Conservation (phyloP, 2,888 invertebrate genomes). For the Papilio gigon region DNA sequence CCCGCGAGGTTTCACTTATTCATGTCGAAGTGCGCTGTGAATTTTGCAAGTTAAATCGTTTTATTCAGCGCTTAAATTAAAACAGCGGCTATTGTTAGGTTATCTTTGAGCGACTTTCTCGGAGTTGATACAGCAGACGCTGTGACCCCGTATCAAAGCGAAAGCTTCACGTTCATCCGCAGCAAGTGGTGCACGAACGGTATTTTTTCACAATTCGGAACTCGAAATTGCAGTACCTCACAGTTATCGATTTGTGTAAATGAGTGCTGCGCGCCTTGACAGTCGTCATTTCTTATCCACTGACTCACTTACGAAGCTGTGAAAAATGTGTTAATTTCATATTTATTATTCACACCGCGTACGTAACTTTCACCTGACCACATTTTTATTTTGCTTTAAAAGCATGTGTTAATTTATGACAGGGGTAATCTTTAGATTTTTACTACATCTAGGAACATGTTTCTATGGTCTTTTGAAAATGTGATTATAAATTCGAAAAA, state of each 20-base stretch:
- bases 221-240: constrained; percentile 15
- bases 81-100: constrained; percentile 62
- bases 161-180: constrained; percentile 32
- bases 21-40: constrained; percentile 60
- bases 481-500: background rate
- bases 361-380: background rate
- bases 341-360: constrained; percentile 17
- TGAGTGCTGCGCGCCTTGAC: constrained; percentile 18
- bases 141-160: constrained; percentile 39
- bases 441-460: background rate
- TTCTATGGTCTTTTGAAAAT: background rate
- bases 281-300: background rate
- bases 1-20: constrained; percentile 71
- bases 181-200: constrained; percentile 28
- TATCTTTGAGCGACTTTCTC: constrained; percentile 53
- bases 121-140: constrained; percentile 35
- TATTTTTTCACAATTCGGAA: constrained; percentile 17
- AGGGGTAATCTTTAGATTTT: background rate
- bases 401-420: background rate
- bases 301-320: constrained; percentile 1
- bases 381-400: background rate
- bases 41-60: constrained; percentile 53
- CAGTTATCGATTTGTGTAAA: constrained; percentile 27
- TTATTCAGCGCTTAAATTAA: constrained; percentile 59
- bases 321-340: constrained; percentile 21